Evolutionary conservation across 2,888 invertebrate species (phyloP).

Genomic region (Deroplatys truncata): DNA sequence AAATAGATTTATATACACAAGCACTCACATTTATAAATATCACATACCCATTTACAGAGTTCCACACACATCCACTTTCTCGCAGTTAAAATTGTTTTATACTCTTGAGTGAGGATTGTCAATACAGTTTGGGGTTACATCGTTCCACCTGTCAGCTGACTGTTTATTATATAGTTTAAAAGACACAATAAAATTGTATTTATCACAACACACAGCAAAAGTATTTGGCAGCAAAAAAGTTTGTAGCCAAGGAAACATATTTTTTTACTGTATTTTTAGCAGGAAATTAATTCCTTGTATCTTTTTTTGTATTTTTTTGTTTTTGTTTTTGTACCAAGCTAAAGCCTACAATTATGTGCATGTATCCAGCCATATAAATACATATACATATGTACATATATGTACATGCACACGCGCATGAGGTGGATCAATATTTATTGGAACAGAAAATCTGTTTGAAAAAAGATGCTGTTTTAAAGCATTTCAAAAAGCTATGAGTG

Average conservation of each 20-base stretch:
- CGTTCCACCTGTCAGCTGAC: constrained; percentile 32
- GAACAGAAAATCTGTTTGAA: neutral
- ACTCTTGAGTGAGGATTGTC: constrained; percentile 30
- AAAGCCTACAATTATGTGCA: constrained; percentile 11
- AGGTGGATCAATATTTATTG: constrained; percentile 13
- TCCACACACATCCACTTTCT: neutral
- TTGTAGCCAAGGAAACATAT: constrained; percentile 27
- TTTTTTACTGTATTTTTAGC: constrained; percentile 21
- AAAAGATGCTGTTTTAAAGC: neutral
- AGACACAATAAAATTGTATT: constrained; percentile 30
- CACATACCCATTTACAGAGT: constrained; percentile 12
- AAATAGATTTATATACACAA: constrained; percentile 28
- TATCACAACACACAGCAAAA: constrained; percentile 33
- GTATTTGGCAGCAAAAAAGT: constrained; percentile 31
- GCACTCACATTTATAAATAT: constrained; percentile 17
- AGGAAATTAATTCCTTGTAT: constrained; percentile 12
- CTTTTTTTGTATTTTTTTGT: neutral
- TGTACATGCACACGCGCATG: constrained; percentile 3
- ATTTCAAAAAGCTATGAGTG: neutral
- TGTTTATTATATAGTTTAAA: constrained; percentile 27
- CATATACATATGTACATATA: neutral
- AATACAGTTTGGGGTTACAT: constrained; percentile 25
- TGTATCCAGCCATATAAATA: constrained; percentile 12
- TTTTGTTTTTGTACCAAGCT: constrained; percentile 4
- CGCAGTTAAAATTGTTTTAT: constrained; percentile 7